phyloP scores from a whole-genome alignment of 2,888 invertebrate genomes.

The Oscheius sp. region DNA sequence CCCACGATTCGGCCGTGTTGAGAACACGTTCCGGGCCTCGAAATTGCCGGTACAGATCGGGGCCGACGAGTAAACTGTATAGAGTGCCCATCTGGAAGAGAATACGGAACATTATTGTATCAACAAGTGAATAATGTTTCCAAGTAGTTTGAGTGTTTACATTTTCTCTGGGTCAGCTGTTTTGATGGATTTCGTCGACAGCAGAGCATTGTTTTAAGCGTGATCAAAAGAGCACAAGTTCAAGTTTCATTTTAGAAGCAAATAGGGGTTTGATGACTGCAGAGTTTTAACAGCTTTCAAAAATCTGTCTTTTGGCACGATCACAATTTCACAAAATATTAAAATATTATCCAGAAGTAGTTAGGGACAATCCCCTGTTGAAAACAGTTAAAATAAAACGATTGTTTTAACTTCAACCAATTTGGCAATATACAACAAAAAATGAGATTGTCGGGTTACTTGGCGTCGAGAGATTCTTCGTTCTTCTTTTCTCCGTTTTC shows the following conservation, averaged over 20 bases:
- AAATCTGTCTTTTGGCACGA: too few species aligned
- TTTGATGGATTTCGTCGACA: background rate
- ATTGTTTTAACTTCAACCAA: constrained; percentile 2
- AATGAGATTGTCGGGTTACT: background rate
- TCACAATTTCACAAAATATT: too few species aligned
- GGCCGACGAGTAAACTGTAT: constrained; percentile 40
- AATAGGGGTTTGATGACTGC: too few species aligned
- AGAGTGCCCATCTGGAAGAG: constrained; percentile 30
- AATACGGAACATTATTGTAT: background rate
- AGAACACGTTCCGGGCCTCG: constrained; percentile 31
- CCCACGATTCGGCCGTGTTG: constrained; percentile 41
- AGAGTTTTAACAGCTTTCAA: too few species aligned
- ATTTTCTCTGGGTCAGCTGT: background rate
- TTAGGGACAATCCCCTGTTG: too few species aligned
- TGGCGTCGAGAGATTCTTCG: constrained; percentile 1
- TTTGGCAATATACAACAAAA: background rate
- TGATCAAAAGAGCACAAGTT: too few species aligned
- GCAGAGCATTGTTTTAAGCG: background rate
- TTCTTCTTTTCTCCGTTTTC: constrained; percentile 16
- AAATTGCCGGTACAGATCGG: constrained; percentile 52
- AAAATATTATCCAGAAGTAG: too few species aligned
- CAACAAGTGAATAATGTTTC: background rate
- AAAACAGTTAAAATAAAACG: too few species aligned
- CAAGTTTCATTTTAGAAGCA: too few species aligned
- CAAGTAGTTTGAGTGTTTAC: background rate